Percentiles rank a stretch among this genome's conserved stretches.
These are phyloP conservation scores for Nomada lathburiana DNA, from an alignment of 2,888 invertebrate genomes.

Conservation along the genomic window DNA sequence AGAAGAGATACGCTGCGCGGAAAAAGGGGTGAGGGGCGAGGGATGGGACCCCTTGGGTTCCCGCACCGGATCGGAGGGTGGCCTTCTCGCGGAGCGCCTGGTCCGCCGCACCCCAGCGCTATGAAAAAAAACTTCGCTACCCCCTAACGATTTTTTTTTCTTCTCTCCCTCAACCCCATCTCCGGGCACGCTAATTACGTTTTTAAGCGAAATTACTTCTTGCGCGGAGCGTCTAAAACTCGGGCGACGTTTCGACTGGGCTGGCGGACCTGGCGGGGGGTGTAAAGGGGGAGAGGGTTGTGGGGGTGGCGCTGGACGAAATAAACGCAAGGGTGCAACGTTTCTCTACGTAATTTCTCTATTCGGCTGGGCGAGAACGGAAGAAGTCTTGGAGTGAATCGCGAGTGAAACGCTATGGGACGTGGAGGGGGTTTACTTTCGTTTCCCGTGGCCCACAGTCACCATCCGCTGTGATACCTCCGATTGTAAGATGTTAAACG, in stretches of 20 bases:
- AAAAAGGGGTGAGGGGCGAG: conserved; percentile 66
- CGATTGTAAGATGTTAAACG: conserved; percentile 78
- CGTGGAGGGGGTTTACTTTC: conserved; percentile 19
- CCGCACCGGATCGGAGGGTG: conserved; percentile 63
- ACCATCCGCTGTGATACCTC: conserved; percentile 42
- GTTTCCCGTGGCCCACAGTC: conserved; percentile 4
- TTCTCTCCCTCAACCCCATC: conserved; percentile 76
- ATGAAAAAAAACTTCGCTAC: conserved; percentile 78
- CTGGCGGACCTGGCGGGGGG: conserved; percentile 37
- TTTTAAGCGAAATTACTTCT: conserved; percentile 83
- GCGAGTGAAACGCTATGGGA: conserved; percentile 12
- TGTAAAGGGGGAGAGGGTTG: no score
- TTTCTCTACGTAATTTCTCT: conserved; percentile 37
- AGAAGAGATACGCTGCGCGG: conserved; percentile 51
- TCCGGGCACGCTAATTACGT: conserved; percentile 82
- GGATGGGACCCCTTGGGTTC: conserved; percentile 69
- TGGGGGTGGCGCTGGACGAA: conserved; percentile 57
- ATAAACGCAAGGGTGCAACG: conserved; percentile 59
- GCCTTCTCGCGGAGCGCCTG: conserved; percentile 67
- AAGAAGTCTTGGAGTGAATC: conserved; percentile 30
- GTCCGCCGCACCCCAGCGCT: conserved; percentile 73
- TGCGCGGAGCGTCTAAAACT: conserved; percentile 65
- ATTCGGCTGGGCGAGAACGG: conserved; percentile 28
- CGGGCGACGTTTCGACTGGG: conserved; percentile 47
- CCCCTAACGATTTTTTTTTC: conserved; percentile 78